Conservation (phyloP, 2,113 vertebrate genomes). For the Ranitomeya imitator region DNA sequence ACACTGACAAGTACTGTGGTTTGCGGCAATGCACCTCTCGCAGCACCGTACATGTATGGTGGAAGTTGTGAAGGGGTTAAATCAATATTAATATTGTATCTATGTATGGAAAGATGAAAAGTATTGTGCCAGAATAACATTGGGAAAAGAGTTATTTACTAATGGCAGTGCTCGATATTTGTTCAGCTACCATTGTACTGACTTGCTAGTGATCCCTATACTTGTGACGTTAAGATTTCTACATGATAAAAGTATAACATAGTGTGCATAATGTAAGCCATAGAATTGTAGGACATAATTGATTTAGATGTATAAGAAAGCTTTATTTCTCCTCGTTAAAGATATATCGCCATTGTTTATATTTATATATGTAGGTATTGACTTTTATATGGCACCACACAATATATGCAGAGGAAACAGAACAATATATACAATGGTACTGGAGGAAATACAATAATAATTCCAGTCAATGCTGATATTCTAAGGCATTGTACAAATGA, state of each 20-base stretch:
- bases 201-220: background rate
- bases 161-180: background rate
- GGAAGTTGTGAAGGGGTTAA: no score
- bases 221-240: background rate
- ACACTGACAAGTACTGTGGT: no score
- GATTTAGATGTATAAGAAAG: background rate
- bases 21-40: no score
- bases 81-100: no score
- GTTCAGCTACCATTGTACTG: background rate
- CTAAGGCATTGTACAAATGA: constrained; percentile 7
- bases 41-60: no score
- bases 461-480: constrained; percentile 13
- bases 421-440: constrained; percentile 25
- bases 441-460: constrained; percentile 25
- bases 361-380: constrained; percentile 49
- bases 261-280: background rate
- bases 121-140: background rate
- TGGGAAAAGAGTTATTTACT: background rate
- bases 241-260: background rate
- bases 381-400: background rate
- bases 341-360: constrained; percentile 17
- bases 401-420: constrained; percentile 26
- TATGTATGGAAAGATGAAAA: no score
- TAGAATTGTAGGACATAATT: background rate
- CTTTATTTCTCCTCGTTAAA: constrained; percentile 18